Evolutionary conservation across 2,797 vertebrate genomes (phyloP).

Genomic region (Channa striata): DNA sequence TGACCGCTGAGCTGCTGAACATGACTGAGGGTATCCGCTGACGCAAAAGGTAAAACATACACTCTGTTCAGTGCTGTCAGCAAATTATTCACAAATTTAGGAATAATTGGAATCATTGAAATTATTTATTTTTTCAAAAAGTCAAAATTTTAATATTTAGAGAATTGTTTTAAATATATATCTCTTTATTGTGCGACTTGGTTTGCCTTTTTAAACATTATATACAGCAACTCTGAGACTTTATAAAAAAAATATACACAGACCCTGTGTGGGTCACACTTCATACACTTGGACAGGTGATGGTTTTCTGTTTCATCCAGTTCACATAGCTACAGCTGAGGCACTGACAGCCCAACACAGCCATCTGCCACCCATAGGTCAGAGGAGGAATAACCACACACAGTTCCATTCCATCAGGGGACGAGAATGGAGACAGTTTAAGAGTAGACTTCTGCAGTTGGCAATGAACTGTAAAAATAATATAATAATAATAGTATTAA

Average conservation of each 20-base stretch:
- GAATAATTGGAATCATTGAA: too few relatives aligned
- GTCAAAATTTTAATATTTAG: too few relatives aligned
- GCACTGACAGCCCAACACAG: conserved; percentile 18
- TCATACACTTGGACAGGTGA: conserved; percentile 36
- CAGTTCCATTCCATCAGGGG: not conserved
- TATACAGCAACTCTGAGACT: not conserved
- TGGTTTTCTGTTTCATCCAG: conserved; percentile 41
- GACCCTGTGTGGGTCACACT: not conserved
- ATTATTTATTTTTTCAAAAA: too few relatives aligned
- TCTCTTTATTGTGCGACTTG: not conserved
- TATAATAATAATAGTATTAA: not conserved
- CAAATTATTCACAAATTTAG: too few relatives aligned
- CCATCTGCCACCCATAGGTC: conserved; percentile 47
- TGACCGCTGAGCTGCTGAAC: conserved; percentile 50
- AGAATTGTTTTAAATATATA: too few relatives aligned
- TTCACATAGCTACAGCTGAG: conserved; percentile 47
- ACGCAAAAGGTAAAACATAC: conserved; percentile 57
- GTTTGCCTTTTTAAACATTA: not conserved
- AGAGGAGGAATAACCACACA: conserved; percentile 30
- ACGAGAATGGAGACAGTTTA: not conserved
- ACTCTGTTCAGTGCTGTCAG: too few relatives aligned
- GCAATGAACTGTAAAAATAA: conserved; percentile 10
- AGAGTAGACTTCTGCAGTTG: not conserved
- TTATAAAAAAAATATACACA: not conserved
- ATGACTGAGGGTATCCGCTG: conserved; percentile 51